Evolutionary conservation across 2,888 invertebrate genomes (phyloP).

Genomic region (Keiferia lycopersicella): DNA sequence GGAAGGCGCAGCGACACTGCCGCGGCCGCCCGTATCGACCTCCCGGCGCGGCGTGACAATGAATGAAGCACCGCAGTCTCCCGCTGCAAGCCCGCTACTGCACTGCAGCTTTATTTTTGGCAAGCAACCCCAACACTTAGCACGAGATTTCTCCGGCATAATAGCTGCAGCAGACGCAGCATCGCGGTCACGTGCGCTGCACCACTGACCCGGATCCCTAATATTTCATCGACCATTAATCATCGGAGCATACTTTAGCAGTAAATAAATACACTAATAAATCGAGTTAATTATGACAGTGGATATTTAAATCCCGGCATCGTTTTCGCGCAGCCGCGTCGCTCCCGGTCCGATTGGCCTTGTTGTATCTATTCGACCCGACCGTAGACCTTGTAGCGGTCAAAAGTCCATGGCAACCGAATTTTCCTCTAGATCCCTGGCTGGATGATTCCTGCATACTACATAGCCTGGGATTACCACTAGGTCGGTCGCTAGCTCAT

Average conservation of each 20-base stretch:
- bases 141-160: constrained; percentile 32
- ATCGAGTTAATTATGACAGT: constrained; percentile 2
- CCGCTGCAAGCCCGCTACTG: constrained; percentile 74
- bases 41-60: constrained; percentile 65
- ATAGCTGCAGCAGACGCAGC: constrained; percentile 46
- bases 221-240: constrained; percentile 30
- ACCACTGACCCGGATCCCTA: constrained; percentile 52
- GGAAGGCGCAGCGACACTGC: constrained; percentile 68
- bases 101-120: constrained; percentile 81
- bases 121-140: constrained; percentile 49
- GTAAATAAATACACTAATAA: constrained; percentile 5
- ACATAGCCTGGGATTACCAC: no score
- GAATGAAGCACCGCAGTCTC: constrained; percentile 69
- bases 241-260: neutral
- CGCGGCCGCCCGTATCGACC: constrained; percentile 44
- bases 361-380: constrained; percentile 38
- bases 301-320: constrained; percentile 24
- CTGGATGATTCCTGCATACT: neutral
- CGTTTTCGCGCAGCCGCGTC: constrained; percentile 24
- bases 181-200: constrained; percentile 40
- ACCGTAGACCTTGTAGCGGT: constrained; percentile 26
- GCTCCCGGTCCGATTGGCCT: constrained; percentile 39
- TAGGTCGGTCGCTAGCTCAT: constrained; percentile 11
- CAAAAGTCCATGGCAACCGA: constrained; percentile 30
- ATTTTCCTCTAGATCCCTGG: constrained; percentile 14